Base-by-base conservation (phyloP, 2,797 vertebrate genomes). In the Garrulus glandarius region DNA sequence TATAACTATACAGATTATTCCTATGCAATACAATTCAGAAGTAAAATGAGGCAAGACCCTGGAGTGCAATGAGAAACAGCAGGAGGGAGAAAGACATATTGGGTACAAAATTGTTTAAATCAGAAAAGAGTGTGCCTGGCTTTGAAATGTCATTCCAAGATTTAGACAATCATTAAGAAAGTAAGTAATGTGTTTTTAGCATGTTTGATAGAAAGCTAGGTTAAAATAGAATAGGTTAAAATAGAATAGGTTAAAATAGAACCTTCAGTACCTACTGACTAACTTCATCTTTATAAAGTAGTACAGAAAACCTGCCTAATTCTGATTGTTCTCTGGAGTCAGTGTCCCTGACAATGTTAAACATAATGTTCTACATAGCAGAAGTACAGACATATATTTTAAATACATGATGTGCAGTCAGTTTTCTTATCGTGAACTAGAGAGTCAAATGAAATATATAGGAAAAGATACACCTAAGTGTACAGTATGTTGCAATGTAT, bases 401-500 rank as follows among this genome's bases (percentile, higher is more conserved):
- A 37, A 61, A 59, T 71, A 53, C 1, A 5, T 30, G 2, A 32
- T 46, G 29, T 36, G 11, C 4, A 41, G 6, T 46, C 41, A 5
- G 3, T 37, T 76, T 87, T 6, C 43, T 36, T 83, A 24, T 26
- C 44, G 20, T 27, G 15, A 91, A 41, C 6, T 5, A 41, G 32
- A 20, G 2, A 59, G 15, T 32, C 27, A 47, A 56, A 63, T 63
- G 4, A 77, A 76, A 70, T 36, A 15, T 2, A 16, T 9, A 36
- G 8, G 13, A 77, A 74, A 85, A 67, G 20, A 67, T 8, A 15
- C 1, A 20, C 1, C 4, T 37, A 61, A n/a, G 34, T 10, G 3
- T 43, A 39, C 2, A 20, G 6, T 39, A 30, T 1, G 0, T 22
- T 15, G 5, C 39, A 59, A 44, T 43, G 4, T 23, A 59, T 29